Percentiles rank a stretch among this genome's conserved stretches.
These are phyloP conservation scores for Lanistes nyassanus DNA, from an alignment of 1,140 invertebrate species.

Conservation along the genomic window DNA sequence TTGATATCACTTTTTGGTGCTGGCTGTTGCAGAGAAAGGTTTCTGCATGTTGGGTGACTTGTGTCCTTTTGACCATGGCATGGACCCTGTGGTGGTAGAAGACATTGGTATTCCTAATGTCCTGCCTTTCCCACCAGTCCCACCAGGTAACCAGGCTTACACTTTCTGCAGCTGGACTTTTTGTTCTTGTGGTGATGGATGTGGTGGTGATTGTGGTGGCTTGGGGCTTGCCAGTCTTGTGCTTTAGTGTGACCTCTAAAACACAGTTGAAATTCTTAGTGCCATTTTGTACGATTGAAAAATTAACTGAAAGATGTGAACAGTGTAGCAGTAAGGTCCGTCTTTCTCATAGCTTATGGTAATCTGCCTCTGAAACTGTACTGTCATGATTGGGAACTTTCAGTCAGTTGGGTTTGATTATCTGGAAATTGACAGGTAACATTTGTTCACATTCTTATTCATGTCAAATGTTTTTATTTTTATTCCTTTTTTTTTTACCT, in stretches of 20 bases:
- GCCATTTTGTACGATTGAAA: too few species aligned
- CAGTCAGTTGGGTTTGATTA: too few species aligned
- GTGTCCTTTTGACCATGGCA: slow-evolving; percentile 94
- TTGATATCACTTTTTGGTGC: background rate
- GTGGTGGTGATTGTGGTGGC: background rate
- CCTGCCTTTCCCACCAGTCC: slow-evolving; percentile 31
- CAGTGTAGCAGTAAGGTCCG: too few species aligned
- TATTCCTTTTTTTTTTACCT: background rate
- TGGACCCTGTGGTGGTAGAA: slow-evolving; percentile 92
- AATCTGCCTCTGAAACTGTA: too few species aligned
- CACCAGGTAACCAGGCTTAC: slow-evolving; percentile 28
- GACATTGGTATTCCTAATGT: slow-evolving; percentile 71
- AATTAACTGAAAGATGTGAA: too few species aligned
- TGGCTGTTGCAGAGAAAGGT: slow-evolving; percentile 79
- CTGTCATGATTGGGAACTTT: too few species aligned
- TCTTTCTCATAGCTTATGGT: too few species aligned
- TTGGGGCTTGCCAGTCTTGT: background rate
- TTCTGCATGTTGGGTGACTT: slow-evolving; percentile 95
- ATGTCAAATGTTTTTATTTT: slow-evolving; percentile 12
- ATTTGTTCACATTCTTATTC: background rate
- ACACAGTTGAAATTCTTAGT: too few species aligned
- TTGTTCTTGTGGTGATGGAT: background rate
- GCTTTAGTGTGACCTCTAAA: too few species aligned
- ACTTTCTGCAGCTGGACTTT: background rate
- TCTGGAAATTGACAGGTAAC: too few species aligned